Evolutionary conservation across 2,113 vertebrate genomes (phyloP), one percentile per base, ranked within the genome.

Genomic region (Blennius ocellaris): DNA sequence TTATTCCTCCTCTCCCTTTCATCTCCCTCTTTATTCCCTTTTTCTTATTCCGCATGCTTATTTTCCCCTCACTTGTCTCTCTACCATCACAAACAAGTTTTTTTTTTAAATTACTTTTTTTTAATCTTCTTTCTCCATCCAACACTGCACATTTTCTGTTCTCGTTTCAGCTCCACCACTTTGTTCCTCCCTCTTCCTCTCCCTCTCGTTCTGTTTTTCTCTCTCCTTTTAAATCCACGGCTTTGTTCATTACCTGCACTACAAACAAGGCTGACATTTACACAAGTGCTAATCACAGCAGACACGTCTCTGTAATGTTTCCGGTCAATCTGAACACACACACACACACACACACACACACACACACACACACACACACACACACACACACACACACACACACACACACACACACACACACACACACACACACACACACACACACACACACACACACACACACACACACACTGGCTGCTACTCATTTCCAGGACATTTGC

Each of bases 181-280:
- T 30, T 30, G 21, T 9, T 5, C 15, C 53, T 69, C 60, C 41
- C 2, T 11, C 1, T 61, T 30, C 36, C 21, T 58, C 38, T 41
- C 3, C 8, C 11, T 48, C 10, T 8, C 14, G 10, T 11, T 15
- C 45, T 38, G 14, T 17, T 17, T 56, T 8, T 11, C 8, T 16
- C n/a, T 52, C 38, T 10, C 40, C 15, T 5, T 53, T 9, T 9
- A 37, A 11, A 63, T 57, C 49, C 38, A 30, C 15, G 21, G 70
- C 76, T 60, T 77, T 78, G 75, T 87, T 89, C 83, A 82, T 88
- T 84, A 83, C 79, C 74, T 69, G 49, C 56, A 64, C 30, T 47
- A 50, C 81, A 87, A 90, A 90, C 78, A 89, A 70, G 65, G 72
- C 59, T 89, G 89, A 89, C 89, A 87, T 92, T 89, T 90, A 83